Conservation (phyloP, 2,888 invertebrate species). For the Andrena haemorrhoa region DNA sequence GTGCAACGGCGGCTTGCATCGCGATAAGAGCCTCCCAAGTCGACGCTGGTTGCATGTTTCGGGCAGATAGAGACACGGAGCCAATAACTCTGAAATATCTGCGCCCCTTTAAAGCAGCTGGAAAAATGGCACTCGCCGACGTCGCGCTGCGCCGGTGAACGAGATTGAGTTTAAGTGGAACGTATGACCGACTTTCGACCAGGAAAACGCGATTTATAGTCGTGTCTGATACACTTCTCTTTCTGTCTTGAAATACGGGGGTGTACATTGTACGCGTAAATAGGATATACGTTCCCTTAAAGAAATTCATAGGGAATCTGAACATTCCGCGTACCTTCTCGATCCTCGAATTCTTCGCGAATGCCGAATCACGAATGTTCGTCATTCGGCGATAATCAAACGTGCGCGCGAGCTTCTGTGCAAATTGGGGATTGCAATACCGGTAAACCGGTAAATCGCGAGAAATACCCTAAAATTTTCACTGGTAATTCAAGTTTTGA, state of each 20-base stretch:
- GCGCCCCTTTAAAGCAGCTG: slow-evolving; percentile 13
- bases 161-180: slow-evolving; percentile 39
- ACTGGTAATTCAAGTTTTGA: too few species aligned
- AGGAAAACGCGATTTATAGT: slow-evolving; percentile 45
- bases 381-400: too few species aligned
- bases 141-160: background rate
- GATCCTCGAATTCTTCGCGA: too few species aligned
- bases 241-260: slow-evolving; percentile 12
- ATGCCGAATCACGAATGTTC: too few species aligned
- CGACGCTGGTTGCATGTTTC: background rate
- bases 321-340: too few species aligned
- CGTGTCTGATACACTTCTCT: slow-evolving; percentile 34
- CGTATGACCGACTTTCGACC: slow-evolving; percentile 41
- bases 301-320: too few species aligned
- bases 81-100: slow-evolving; percentile 18
- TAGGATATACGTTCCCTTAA: too few species aligned
- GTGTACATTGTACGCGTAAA: background rate
- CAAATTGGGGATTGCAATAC: too few species aligned
- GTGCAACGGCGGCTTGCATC: background rate
- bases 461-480: too few species aligned
- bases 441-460: too few species aligned
- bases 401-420: too few species aligned
- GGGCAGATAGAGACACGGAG: background rate
- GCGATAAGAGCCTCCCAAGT: background rate
- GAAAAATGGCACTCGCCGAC: slow-evolving; percentile 19